phyloP scores from a whole-genome alignment of 2,888 invertebrate genomes.

The Tiliacea citrago region DNA sequence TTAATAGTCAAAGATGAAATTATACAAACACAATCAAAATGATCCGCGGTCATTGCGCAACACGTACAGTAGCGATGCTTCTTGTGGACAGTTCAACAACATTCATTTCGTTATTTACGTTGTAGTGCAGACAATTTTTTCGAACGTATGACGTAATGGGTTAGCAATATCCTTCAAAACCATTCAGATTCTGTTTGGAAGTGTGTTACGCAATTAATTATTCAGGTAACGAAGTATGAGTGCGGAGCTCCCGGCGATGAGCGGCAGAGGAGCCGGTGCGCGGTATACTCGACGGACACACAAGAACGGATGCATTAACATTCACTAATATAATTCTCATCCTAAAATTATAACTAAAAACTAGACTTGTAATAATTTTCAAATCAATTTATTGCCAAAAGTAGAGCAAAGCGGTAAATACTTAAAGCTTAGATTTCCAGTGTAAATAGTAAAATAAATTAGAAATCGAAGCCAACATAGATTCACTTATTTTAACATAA shows the following conservation, averaged over 20 bases:
- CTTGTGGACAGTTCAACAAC: no score
- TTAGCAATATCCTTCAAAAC: no score
- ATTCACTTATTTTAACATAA: conserved; percentile 13
- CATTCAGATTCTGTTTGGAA: no score
- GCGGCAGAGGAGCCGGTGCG: no score
- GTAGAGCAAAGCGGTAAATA: conserved; percentile 25
- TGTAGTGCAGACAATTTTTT: no score
- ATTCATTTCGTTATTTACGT: no score
- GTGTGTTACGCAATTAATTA: no score
- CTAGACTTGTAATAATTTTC: conserved; percentile 32
- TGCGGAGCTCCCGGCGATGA: no score
- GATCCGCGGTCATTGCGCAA: not conserved
- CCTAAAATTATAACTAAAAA: conserved; percentile 42
- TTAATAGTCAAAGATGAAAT: conserved; percentile 15
- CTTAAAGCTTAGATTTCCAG: conserved; percentile 36
- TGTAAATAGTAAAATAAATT: conserved; percentile 49
- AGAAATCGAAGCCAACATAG: conserved; percentile 31
- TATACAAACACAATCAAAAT: conserved; percentile 1
- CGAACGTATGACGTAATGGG: no score
- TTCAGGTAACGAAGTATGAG: conserved; percentile 36
- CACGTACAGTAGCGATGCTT: no score
- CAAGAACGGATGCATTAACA: not conserved
- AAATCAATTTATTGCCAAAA: conserved; percentile 54
- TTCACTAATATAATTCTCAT: conserved; percentile 13
- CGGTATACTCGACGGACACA: not conserved